A percentile compares a stretch with the other conserved stretches of the same genome.
Evolutionary conservation across 2,113 vertebrate species (phyloP).

Genomic region (Onychostruthus taczanowskii): DNA sequence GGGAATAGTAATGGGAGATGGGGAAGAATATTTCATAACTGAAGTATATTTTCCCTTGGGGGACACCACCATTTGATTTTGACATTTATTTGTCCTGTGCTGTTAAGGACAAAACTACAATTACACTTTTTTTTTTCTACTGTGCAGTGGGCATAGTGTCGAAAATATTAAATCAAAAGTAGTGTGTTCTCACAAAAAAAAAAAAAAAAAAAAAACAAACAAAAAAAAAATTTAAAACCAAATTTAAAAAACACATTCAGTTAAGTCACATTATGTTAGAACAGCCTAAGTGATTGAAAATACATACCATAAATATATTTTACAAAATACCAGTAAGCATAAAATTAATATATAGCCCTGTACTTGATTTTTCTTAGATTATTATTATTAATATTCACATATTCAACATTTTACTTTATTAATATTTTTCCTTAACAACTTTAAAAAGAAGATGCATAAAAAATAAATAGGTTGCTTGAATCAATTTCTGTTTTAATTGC

Average conservation of each 20-base stretch:
- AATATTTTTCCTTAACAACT: not conserved
- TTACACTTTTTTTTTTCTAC: constrained; percentile 68
- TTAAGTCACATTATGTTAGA: constrained; percentile 40
- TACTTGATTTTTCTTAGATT: not conserved
- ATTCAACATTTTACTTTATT: not conserved
- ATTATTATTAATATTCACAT: not conserved
- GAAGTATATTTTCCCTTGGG: constrained; percentile 75
- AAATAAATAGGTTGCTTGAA: not conserved
- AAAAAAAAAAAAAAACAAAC: constrained; percentile 6
- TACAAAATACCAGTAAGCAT: not conserved
- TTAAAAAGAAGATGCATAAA: not conserved
- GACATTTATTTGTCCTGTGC: constrained; percentile 85
- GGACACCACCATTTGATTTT: constrained; percentile 80
- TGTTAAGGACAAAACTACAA: constrained; percentile 82
- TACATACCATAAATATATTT: not conserved
- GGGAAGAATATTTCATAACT: constrained; percentile 75
- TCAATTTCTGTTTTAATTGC: not conserved
- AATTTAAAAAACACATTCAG: constrained; percentile 36
- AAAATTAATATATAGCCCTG: not conserved
- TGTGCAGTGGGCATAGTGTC: constrained; percentile 68
- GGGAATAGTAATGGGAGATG: constrained; percentile 68
- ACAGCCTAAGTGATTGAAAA: not conserved
- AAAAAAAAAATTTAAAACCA: constrained; percentile 45
- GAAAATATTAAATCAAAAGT: constrained; percentile 76
- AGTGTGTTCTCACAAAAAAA: constrained; percentile 40